These are phyloP conservation scores for Cryptotermes secundus DNA, from an alignment of 1,140 invertebrate genomes.

Conservation along the genomic window DNA sequence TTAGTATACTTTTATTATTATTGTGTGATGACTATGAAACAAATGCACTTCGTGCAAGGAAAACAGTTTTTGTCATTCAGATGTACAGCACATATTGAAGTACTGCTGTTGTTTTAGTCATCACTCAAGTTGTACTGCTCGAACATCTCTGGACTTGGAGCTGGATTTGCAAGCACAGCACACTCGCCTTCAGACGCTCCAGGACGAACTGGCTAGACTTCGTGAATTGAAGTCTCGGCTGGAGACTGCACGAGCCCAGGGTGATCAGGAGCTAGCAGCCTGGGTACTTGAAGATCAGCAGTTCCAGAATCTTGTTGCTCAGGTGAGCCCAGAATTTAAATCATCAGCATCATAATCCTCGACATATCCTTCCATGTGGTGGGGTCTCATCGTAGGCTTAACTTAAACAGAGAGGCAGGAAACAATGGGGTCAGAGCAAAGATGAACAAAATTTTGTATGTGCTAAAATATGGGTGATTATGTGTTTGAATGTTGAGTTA, in stretches of 20 bases:
- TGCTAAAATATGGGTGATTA: no score
- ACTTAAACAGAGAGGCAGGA: no score
- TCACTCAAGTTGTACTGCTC: conserved; percentile 50
- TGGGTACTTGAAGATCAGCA: conserved; percentile 87
- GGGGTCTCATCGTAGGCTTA: not conserved
- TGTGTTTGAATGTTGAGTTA: no score
- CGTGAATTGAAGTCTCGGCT: conserved; percentile 69
- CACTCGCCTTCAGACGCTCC: conserved; percentile 73
- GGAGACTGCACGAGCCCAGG: conserved; percentile 67
- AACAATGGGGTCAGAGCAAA: not conserved
- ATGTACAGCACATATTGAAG: not conserved
- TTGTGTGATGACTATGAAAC: no score
- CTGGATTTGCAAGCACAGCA: conserved; percentile 89
- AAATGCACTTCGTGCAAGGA: no score
- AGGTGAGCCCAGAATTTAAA: conserved; percentile 46
- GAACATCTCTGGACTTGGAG: conserved; percentile 90
- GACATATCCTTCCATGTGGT: no score
- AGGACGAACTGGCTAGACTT: conserved; percentile 79
- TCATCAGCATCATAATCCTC: no score
- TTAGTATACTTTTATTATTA: no score
- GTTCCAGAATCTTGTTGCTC: conserved; percentile 73
- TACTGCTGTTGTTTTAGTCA: not conserved
- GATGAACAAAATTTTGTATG: not conserved
- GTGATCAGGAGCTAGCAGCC: conserved; percentile 73
- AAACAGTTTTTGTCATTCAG: no score